Conservation (phyloP, 2,113 vertebrate genomes). For the Solea solea region DNA sequence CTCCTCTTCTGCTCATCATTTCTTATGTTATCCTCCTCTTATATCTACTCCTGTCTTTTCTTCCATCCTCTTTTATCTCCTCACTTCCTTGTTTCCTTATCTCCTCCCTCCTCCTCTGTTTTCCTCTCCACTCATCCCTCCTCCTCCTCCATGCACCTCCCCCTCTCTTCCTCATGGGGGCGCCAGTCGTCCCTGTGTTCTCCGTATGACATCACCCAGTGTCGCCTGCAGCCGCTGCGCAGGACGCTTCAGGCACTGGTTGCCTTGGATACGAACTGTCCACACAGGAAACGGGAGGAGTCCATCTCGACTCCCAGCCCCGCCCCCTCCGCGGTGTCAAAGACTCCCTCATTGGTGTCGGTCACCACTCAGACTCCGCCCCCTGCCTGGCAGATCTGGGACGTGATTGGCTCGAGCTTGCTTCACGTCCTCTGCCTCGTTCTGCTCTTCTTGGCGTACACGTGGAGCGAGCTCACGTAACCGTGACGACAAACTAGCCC, state of each 20-base stretch:
- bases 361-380: conserved; percentile 85
- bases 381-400: conserved; percentile 90
- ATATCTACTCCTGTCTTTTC: background rate
- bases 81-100: background rate
- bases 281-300: conserved; percentile 65
- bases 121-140: conserved; percentile 10
- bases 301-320: conserved; percentile 38
- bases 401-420: conserved; percentile 92
- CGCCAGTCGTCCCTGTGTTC: conserved; percentile 93
- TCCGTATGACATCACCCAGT: conserved; percentile 93
- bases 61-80: background rate
- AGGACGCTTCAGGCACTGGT: conserved; percentile 87
- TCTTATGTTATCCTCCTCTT: background rate
- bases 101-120: background rate
- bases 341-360: conserved; percentile 81
- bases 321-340: conserved; percentile 34
- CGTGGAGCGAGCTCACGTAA: conserved; percentile 91
- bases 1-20: too few relatives aligned
- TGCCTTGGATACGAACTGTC: conserved; percentile 75
- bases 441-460: conserved; percentile 90
- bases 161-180: conserved; percentile 73
- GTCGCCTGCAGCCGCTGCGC: conserved; percentile 88
- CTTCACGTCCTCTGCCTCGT: conserved; percentile 91
- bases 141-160: conserved; percentile 43
- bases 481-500: conserved; percentile 54